Base-by-base conservation (phyloP, 2,113 vertebrate species). In the Caretta caretta region DNA sequence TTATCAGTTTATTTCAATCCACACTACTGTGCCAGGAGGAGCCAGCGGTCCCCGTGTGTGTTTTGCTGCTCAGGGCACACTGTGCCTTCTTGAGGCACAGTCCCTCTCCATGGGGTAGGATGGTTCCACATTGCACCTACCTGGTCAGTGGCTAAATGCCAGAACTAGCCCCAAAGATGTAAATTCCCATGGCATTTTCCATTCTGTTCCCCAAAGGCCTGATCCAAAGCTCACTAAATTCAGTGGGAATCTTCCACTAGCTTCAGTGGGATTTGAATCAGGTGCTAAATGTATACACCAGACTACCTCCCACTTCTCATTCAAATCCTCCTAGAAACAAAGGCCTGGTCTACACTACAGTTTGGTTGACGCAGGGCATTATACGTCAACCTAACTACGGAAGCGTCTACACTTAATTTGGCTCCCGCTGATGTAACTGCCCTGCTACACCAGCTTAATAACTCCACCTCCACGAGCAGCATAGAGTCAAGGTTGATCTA, bases 161-260 rank as follows among this genome's bases (percentile, higher is more conserved):
- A 76, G 72, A 76, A 11, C 38, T 13, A 80, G 72, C 27, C 49
- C 4, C 35, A 1, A 6, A 27, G 22, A 38, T 38, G 49, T 69
- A 69, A n/a, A 69, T 69, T 69, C 62, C 35, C 16, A 8, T 9
- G 35, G 35, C 48, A 6, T 22, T 12, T 1, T 0, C 12, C 0
- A 1, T 38, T 35, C 48, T 65, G 16, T 31, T 81, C 49, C 27
- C 3, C 46, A 48, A 0, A 0, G 16, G 6, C 25, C 56, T 35
- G 50, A 53, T 69, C 9, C 62, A 56, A 56, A 86, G 10, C 27
- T 24, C 42, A 29, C 46, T 48, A 48, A 83, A 80, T 13, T 46
- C 42, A 59, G 83, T 59, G 31, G 2, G 10, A 12, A 9, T 4
- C 76, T 48, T 88, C 65, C n/a, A 25, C 62, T 69, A 76, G 42